Evolutionary conservation across 1,140 invertebrate genomes (phyloP).

Genomic region (Papilio helenus): DNA sequence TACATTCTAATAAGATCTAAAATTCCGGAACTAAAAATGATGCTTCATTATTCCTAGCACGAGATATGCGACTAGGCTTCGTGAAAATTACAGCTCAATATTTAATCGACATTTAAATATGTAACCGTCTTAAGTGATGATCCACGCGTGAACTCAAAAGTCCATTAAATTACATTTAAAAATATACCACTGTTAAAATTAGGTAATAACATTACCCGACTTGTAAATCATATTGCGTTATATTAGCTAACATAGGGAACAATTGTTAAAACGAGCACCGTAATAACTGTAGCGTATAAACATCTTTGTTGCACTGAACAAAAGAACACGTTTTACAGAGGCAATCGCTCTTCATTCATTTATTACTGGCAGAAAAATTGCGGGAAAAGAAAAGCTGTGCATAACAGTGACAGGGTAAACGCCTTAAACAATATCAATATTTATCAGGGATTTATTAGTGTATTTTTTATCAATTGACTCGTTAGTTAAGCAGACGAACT

Average conservation of each 20-base stretch:
- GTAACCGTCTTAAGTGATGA: too few relatives aligned
- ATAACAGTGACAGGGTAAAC: not conserved
- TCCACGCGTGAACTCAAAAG: too few relatives aligned
- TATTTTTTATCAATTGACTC: too few relatives aligned
- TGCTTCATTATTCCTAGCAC: not conserved
- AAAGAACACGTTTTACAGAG: slow-evolving; percentile 9
- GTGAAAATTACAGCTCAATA: not conserved
- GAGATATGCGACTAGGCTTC: not conserved
- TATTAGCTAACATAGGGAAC: not conserved
- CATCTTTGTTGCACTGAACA: not conserved
- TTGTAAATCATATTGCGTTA: not conserved
- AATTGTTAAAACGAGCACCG: not conserved
- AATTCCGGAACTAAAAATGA: not conserved
- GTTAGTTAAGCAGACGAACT: too few relatives aligned
- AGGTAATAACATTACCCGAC: not conserved
- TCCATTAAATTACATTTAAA: not conserved
- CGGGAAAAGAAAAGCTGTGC: not conserved
- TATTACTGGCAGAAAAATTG: not conserved
- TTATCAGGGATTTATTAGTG: too few relatives aligned
- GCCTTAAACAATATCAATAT: too few relatives aligned
- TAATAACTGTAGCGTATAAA: slow-evolving; percentile 15
- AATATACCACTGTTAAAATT: not conserved
- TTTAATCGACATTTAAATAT: too few relatives aligned
- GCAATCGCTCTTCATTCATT: slow-evolving; percentile 8
- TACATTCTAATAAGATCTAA: not conserved